Evolutionary conservation across 1,140 invertebrate species (phyloP).

Genomic region (Caenorhabditis remanei): DNA sequence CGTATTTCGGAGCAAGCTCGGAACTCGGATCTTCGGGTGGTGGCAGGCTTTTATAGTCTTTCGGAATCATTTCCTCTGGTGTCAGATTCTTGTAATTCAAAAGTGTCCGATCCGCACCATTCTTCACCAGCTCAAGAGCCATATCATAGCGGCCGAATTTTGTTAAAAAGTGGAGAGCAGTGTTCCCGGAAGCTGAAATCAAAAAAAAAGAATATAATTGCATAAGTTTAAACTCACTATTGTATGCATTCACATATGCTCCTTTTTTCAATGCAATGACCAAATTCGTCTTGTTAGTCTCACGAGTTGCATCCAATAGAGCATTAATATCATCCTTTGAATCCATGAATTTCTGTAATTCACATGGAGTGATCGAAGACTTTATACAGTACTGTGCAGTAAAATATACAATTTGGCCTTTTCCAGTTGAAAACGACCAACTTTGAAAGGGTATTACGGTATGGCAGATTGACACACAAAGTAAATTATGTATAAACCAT

Average conservation of each 20-base stretch:
- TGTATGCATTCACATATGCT: background rate
- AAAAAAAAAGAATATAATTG: too few relatives aligned
- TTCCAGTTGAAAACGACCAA: too few relatives aligned
- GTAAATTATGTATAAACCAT: too few relatives aligned
- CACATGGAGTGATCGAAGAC: too few relatives aligned
- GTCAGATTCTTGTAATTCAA: background rate
- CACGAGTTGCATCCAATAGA: background rate
- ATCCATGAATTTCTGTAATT: background rate
- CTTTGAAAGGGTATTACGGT: too few relatives aligned
- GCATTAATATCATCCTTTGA: background rate
- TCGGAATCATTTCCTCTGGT: background rate
- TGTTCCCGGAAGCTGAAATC: background rate
- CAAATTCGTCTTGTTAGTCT: background rate
- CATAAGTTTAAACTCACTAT: too few relatives aligned
- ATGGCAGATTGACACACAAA: too few relatives aligned
- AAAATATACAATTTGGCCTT: too few relatives aligned
- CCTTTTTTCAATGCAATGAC: background rate
- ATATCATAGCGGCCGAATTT: background rate
- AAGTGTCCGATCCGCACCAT: background rate
- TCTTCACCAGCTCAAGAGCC: background rate
- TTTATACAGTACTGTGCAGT: too few relatives aligned
- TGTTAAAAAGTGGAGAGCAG: background rate
- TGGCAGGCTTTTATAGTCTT: too few relatives aligned
- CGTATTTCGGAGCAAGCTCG: too few relatives aligned
- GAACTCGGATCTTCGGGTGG: too few relatives aligned